Evolutionary conservation across 2,113 vertebrate genomes (phyloP).

Genomic region (Oreochromis aureus): DNA sequence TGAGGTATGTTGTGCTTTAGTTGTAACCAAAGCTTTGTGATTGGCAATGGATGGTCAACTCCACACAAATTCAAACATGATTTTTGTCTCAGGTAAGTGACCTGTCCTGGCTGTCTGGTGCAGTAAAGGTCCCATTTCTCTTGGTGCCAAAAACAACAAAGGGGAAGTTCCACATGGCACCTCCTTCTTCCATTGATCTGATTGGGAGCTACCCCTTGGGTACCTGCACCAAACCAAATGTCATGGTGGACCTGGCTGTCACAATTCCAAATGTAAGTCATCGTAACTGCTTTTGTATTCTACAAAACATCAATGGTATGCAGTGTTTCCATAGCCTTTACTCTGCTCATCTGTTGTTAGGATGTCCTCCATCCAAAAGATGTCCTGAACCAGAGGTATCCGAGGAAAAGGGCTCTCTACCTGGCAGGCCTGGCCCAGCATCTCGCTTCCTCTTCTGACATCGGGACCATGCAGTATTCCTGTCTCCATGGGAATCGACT

Average conservation of each 20-base stretch:
- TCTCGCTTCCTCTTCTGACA: slow-evolving; percentile 71
- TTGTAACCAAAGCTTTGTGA: neutral
- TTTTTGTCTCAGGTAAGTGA: slow-evolving; percentile 75
- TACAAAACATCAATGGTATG: neutral
- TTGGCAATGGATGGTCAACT: neutral
- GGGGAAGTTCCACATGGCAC: slow-evolving; percentile 83
- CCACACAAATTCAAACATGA: neutral
- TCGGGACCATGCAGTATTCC: slow-evolving; percentile 81
- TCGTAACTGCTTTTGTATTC: neutral
- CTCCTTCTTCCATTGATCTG: slow-evolving; percentile 78
- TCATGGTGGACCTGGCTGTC: slow-evolving; percentile 84
- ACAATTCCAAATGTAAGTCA: slow-evolving; percentile 85
- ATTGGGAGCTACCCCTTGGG: slow-evolving; percentile 94
- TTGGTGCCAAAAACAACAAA: slow-evolving; percentile 81
- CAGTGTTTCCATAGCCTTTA: neutral
- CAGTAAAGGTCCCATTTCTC: slow-evolving; percentile 82
- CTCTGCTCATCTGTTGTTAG: slow-evolving; percentile 52
- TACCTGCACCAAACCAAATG: slow-evolving; percentile 82
- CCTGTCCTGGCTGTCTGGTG: slow-evolving; percentile 80
- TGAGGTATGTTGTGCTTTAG: slow-evolving; percentile 64
- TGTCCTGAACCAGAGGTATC: slow-evolving; percentile 89
- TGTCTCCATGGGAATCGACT: slow-evolving; percentile 88
- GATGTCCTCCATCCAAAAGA: slow-evolving; percentile 89
- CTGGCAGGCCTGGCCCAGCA: slow-evolving; percentile 82
- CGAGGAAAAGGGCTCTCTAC: slow-evolving; percentile 90